Base-by-base conservation (phyloP, 2,888 invertebrate genomes). In the Argyra leucocephala region DNA sequence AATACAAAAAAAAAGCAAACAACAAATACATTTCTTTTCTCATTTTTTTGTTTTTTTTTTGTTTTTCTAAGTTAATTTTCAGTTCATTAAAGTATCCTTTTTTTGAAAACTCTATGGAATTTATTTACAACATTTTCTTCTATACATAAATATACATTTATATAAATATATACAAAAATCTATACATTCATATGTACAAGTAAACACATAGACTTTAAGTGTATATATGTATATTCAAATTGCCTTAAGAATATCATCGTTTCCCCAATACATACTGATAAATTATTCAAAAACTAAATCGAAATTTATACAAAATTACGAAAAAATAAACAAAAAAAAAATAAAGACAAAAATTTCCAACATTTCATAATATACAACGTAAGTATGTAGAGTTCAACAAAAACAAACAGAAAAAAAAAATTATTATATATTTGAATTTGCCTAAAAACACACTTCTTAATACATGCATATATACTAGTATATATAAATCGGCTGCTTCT, bases 71-170 rank as follows among this genome's bases (percentile, higher is more conserved):
- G 48, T 48, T 48, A 48, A 48, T 48, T 48, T 48, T 48, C 48
- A 48, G 48, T 48, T 48, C 48, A 48, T 48, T 48, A 48, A 48
- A 48, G 48, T 48, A 48, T 48, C 48, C 48, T 48, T 48, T 48
- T 31, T 6, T 48, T 48, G 48, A 48, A 48, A 48, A 48, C 48
- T 48, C 48, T 15, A 48, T 48, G 48, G 48, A 48, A 48, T 48
- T 48, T n/a, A 15, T 48, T 31, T 31, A 5, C 15, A 48, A 48
- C 48, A 9, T 48, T 48, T 48, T 5, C 18, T 18, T 1, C 12
- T 12, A 48, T 48, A 48, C 6, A 48, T 48, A 48, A n/a, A 48
- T 9, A n/a, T 48, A 48, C 12, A 48, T 48, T 12, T 31, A 31
- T 31, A 10, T 31, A 31, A 12, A 10, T 31, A 31, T 31, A 31